These are phyloP conservation scores for Dermatophagoides farinae DNA, from an alignment of 1,140 invertebrate genomes.

Conservation along the genomic window DNA sequence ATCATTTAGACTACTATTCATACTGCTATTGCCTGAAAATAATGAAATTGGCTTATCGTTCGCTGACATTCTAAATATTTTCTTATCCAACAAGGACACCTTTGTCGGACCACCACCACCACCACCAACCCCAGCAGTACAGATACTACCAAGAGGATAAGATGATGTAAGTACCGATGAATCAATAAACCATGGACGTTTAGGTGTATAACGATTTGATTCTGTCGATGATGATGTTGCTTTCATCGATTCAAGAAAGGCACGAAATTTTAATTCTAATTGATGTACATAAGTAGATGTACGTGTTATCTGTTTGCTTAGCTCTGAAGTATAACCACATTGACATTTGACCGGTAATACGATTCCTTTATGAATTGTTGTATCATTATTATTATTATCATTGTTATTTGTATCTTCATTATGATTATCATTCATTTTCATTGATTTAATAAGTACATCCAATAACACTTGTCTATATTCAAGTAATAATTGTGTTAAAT, in stretches of 20 bases:
- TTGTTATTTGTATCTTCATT: neutral
- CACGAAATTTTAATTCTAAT: conserved; percentile 21
- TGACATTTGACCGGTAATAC: neutral
- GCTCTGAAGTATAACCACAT: neutral
- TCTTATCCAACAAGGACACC: conserved; percentile 3
- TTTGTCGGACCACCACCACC: neutral
- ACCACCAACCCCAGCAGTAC: neutral
- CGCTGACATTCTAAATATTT: neutral
- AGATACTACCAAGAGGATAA: neutral
- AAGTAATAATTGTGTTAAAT: conserved; percentile 2
- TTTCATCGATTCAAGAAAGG: neutral
- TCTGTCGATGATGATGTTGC: neutral
- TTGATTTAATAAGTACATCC: conserved; percentile 1
- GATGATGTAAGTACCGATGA: neutral
- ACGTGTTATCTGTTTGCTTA: conserved; percentile 6
- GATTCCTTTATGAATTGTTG: neutral
- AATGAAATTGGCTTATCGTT: neutral
- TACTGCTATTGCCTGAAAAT: conserved; percentile 2
- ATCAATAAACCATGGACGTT: conserved; percentile 5
- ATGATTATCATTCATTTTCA: neutral
- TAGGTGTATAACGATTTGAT: neutral
- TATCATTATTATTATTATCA: neutral
- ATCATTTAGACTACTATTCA: conserved; percentile 5
- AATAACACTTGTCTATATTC: conserved; percentile 6
- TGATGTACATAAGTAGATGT: conserved; percentile 19